phyloP scores from a whole-genome alignment of 2,888 invertebrate species.

The Meghimatium bilineatum region DNA sequence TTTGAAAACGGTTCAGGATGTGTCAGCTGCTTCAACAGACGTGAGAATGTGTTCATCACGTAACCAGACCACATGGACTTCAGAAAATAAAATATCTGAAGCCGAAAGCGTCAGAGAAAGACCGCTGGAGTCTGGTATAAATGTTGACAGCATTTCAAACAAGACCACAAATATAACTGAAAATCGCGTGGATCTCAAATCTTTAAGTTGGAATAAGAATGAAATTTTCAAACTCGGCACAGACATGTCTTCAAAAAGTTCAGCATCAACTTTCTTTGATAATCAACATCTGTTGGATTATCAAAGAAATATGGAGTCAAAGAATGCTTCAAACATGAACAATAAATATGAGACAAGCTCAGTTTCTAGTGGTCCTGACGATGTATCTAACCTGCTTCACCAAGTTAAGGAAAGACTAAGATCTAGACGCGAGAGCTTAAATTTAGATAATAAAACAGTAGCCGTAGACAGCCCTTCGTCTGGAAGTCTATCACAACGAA shows the following conservation, averaged over 20 bases:
- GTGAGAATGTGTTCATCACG: not conserved
- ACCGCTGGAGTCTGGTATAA: not conserved
- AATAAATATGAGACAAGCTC: not conserved
- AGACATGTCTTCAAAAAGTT: not conserved
- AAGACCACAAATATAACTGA: not conserved
- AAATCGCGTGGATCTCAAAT: not conserved
- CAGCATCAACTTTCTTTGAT: not conserved
- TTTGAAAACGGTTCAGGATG: not conserved
- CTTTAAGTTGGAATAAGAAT: not conserved
- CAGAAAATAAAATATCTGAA: not conserved
- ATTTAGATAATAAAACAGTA: constrained; percentile 25
- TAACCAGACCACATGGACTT: not conserved
- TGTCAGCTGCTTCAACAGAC: not conserved
- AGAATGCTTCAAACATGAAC: not conserved
- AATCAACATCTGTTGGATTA: not conserved
- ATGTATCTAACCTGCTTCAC: constrained; percentile 43
- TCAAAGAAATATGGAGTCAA: not conserved
- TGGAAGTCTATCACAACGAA: not conserved
- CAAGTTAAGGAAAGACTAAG: constrained; percentile 50
- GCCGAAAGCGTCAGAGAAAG: not conserved
- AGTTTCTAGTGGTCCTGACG: not conserved
- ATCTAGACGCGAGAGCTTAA: constrained; percentile 38
- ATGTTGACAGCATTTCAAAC: not conserved
- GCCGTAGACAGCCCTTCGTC: not conserved
- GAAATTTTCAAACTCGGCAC: not conserved